These are phyloP conservation scores for Cyclargus thomasi DNA, from an alignment of 1,140 invertebrate genomes.

Conservation along the genomic window DNA sequence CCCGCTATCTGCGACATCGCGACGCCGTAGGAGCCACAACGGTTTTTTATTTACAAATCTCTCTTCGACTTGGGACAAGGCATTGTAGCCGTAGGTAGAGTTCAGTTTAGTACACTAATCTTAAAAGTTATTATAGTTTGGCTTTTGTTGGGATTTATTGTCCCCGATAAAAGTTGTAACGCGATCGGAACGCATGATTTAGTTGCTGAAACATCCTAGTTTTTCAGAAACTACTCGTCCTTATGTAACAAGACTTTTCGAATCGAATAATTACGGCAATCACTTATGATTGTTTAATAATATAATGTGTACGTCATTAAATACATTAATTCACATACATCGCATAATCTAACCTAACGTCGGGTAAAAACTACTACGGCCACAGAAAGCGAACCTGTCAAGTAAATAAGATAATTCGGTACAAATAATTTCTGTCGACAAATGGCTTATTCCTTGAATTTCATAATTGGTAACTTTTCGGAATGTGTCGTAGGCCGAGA, in stretches of 20 bases:
- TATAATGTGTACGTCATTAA: too few relatives aligned
- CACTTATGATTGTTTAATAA: too few relatives aligned
- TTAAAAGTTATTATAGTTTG: too few relatives aligned
- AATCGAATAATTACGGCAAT: too few relatives aligned
- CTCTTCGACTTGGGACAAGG: background rate
- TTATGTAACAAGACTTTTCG: too few relatives aligned
- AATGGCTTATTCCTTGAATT: background rate
- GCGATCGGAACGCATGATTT: too few relatives aligned
- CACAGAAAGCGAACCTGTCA: background rate
- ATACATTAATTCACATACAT: background rate
- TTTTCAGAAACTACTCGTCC: too few relatives aligned
- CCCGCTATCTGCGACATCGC: slow-evolving; percentile 45
- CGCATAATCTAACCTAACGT: background rate
- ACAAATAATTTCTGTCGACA: background rate
- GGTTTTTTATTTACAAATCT: background rate
- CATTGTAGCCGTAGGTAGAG: background rate
- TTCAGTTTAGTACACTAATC: too few relatives aligned
- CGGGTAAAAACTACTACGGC: too few relatives aligned
- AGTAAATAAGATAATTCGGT: background rate
- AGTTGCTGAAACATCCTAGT: too few relatives aligned
- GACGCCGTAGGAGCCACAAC: slow-evolving; percentile 28
- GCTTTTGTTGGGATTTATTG: too few relatives aligned
- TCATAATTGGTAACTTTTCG: background rate
- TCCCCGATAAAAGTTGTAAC: too few relatives aligned
- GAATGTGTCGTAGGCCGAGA: background rate